Percentiles rank a stretch among this genome's conserved stretches.
Evolutionary conservation across 53 echinoderm and acorn worm genomes (phyloP).

Genomic region (Echinometra lucunter): DNA sequence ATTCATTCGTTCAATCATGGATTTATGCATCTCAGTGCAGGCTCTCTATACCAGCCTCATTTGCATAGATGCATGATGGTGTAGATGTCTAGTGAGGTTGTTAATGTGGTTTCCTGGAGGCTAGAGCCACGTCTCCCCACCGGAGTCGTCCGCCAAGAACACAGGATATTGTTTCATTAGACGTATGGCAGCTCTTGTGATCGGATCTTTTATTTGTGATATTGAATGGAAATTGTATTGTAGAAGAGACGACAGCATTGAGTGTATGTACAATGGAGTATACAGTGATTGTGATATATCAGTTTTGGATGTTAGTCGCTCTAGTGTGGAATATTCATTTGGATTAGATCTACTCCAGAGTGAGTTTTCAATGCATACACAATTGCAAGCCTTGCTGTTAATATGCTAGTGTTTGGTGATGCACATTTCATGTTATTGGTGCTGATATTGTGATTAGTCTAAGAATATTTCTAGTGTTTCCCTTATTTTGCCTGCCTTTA

Average conservation of each 20-base stretch:
- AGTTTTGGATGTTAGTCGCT: conserved; percentile 3
- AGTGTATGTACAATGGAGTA: neutral
- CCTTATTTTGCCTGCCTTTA: neutral
- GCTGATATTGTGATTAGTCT: neutral
- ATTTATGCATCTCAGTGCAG: conserved; percentile 41
- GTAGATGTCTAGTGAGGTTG: conserved; percentile 39
- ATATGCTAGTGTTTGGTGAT: neutral
- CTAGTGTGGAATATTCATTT: conserved; percentile 30
- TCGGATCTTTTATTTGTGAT: conserved; percentile 7
- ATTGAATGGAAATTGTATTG: neutral
- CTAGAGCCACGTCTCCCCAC: neutral
- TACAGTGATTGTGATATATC: neutral
- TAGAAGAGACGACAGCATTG: neutral
- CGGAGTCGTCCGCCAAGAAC: neutral
- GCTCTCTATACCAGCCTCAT: conserved; percentile 15
- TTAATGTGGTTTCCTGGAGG: conserved; percentile 40
- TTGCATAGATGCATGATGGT: conserved; percentile 59
- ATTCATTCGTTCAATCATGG: conserved; percentile 44
- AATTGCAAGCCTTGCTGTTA: neutral
- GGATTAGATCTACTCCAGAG: conserved; percentile 13
- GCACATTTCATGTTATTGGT: neutral
- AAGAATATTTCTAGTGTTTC: neutral
- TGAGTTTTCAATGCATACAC: neutral
- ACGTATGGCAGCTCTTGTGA: neutral
- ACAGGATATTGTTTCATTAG: conserved; percentile 56